Base-by-base conservation (phyloP, 2,113 vertebrate genomes). In the Poeciliopsis occidentalis region DNA sequence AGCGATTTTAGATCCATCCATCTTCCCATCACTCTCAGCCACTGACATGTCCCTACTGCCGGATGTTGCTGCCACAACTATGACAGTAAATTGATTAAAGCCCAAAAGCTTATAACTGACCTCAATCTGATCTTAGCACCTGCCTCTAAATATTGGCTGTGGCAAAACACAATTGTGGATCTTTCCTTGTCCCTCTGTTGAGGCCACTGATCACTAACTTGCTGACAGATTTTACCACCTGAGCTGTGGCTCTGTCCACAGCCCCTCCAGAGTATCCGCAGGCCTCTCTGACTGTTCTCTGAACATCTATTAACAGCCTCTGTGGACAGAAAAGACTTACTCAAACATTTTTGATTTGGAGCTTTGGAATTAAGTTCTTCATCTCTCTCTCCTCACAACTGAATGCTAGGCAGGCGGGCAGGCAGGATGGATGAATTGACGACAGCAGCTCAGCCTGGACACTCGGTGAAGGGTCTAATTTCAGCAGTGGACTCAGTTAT, bases 401-500 rank as follows among this genome's bases (percentile, higher is more conserved):
- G 26, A 69, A 70, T 70, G 69, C 12, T 62, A 80, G 75, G 73
- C 57, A 37, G 34, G 34, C 34, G 62, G 60, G 69, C 34, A 66
- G 60, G 69, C 70, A 69, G 60, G 69, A 82, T 37, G 67, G 79
- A 77, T 75, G 65, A 71, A 80, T 26, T 79, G 75, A 82, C 79
- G 80, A 87, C 82, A 78, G 75, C 51, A 69, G 76, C 51, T 67
- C 69, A 79, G 75, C 67, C 68, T 73, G 82, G 78, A 89, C 75
- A 71, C 82, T 69, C 60, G 68, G 41, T 70, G 67, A 77, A 17
- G 17, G 82, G 69, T 87, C 71, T 88, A 88, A 88, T 92, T 87
- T 90, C 88, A 78, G 78, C 80, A 64, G 72, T 69, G 79, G 75
- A 88, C 81, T 84, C 82, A 27, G 64, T 75, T 84, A 91, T 89